Base-by-base conservation (phyloP, 2,797 vertebrate genomes). In the Moxostoma hubbsi region DNA sequence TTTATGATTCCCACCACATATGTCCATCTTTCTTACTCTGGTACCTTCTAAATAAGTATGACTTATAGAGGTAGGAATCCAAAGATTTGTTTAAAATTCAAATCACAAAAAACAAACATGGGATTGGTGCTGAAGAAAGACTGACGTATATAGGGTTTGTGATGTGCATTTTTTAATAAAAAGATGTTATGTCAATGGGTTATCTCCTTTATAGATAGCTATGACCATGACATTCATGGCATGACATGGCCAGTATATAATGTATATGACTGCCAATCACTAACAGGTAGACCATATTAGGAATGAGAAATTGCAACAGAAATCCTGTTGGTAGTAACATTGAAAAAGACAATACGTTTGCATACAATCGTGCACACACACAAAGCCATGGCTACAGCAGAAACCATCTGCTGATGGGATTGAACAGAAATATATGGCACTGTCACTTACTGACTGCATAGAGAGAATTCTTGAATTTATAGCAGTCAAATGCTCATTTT, bases 141-240 rank as follows among this genome's bases (percentile, higher is more conserved):
- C 0, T 15, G 15, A 15, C 2, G 10, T 47, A 50, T 1, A 16
- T 24, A 12, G 1, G 7, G 11, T 68, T 45, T n/a, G 12, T 63
- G 43, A 15, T 47, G 8, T 2, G n/a, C 18, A 54, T 57, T 57
- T 7, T 57, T 57, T 58, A 58, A 16, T 8, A 24, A 58, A 58
- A 6, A 7, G 55, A 16, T 57, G 55, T 36, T 2, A 36, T 4
- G 4, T 36, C 36, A 36, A 5, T 36, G 36, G 36, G 36, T 36
- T 9, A 13, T 59, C 65, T 72, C 68, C 18, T 15, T 51, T 71
- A 71, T 77, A 73, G 72, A 82, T 53, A 72, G 80, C 70, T 73
- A 73, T 72, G 73, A 63, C 69, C 76, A 3, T 83, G 82, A 67
- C 69, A 54, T 80, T 55, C 51, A 63, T 49, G 65, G 65, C 69